Base-by-base conservation (phyloP, 1,140 invertebrate species). In the Leptestheria dahalacensis region DNA sequence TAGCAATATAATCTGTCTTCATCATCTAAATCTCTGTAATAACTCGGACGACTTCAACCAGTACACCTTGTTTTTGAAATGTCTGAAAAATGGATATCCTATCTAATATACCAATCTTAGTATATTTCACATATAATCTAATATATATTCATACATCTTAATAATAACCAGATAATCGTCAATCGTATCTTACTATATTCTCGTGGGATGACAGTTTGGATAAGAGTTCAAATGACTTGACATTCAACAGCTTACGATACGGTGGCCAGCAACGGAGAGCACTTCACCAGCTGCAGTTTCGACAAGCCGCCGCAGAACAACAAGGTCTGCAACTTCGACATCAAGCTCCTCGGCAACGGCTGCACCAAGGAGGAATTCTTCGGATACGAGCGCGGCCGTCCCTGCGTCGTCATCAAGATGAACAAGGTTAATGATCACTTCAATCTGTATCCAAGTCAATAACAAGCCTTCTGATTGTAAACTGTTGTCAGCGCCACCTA, bases 391-490 rank as follows among this genome's bases (percentile, higher is more conserved):
- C 75, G 80, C 64, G 83, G 80, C 18, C 79, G 82, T 15, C 88
- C 87, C 12, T 90, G 86, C 68, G 81, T 90, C 67, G 83, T 88
- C 72, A 77, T 90, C 59, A 91, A 90, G 69, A 74, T 91, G 48
- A 90, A 90, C 66, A 87, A 85, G 76, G 83, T 85, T 70, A 75
- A 69, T n/a, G n/a, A n/a, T n/a, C 68, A 49, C 56, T 48, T 29
- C 49, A 53, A 23, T 46, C 25, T 12, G 15, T 21, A 15, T 28
- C 2, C 33, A 41, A 41, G 6, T 6, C 11, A 55, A 56, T n/a
- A 48, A 48, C 1, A 48, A 48, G 47, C 47, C n/a, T 48, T 48
- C 47, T n/a, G 47, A n/a, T 48, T 20, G n/a, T n/a, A n/a, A n/a
- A n/a, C n/a, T n/a, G n/a, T n/a, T n/a, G n/a, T n/a, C n/a, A n/a